These are phyloP conservation scores for Eupeodes luniger DNA, from an alignment of 2,888 invertebrate species.

Conservation along the genomic window DNA sequence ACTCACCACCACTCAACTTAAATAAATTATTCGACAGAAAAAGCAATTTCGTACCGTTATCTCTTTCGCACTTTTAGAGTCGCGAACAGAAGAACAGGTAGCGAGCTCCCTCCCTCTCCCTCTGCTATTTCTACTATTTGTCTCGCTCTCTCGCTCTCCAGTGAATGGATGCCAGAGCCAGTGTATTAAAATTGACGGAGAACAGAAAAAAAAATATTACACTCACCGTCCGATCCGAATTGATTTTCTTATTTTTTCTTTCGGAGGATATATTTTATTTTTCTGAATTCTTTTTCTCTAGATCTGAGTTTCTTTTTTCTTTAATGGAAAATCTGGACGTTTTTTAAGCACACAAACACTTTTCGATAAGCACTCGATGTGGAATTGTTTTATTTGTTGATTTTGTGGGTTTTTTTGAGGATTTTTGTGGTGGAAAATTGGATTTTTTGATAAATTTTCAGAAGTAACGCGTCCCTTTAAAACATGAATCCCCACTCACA, in stretches of 20 bases:
- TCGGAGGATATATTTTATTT: slow-evolving; percentile 61
- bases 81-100: slow-evolving; percentile 25
- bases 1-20: slow-evolving; percentile 63
- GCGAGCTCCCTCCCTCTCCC: background rate
- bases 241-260: slow-evolving; percentile 75
- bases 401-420: slow-evolving; percentile 61
- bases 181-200: slow-evolving; percentile 72
- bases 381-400: slow-evolving; percentile 58
- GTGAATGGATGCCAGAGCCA: slow-evolving; percentile 27
- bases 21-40: slow-evolving; percentile 11
- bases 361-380: slow-evolving; percentile 61
- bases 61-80: slow-evolving; percentile 55
- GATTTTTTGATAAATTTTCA: slow-evolving; percentile 80
- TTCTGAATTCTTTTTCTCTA: slow-evolving; percentile 52
- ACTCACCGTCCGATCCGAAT: slow-evolving; percentile 77
- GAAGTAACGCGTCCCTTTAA: slow-evolving; percentile 83
- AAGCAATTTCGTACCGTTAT: slow-evolving; percentile 23
- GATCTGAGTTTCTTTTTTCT: slow-evolving; percentile 49
- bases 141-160: slow-evolving; percentile 6
- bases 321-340: slow-evolving; percentile 59
- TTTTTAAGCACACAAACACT: slow-evolving; percentile 73
- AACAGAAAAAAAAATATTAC: slow-evolving; percentile 72
- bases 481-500: slow-evolving; percentile 83
- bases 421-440: slow-evolving; percentile 67
- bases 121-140: background rate